A percentile compares a stretch with the other conserved stretches of the same genome.
Conservation (phyloP, 2,113 vertebrate genomes). For the Peucedramus taeniatus region DNA sequence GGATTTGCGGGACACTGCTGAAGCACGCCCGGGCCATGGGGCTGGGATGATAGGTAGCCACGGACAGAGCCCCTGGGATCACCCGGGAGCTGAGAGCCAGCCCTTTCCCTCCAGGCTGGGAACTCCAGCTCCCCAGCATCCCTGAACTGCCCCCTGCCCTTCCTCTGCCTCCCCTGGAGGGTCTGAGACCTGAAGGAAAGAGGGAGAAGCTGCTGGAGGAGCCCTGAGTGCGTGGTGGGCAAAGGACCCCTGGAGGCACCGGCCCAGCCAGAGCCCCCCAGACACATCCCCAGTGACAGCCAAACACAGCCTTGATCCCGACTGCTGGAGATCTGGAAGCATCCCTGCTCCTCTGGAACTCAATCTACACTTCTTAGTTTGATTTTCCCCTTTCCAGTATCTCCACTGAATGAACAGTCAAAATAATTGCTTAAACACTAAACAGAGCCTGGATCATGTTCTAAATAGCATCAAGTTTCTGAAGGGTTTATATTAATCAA, state of each 20-base stretch:
- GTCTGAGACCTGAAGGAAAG: background rate
- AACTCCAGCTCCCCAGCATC: background rate
- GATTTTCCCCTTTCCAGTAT: background rate
- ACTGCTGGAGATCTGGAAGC: background rate
- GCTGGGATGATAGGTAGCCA: background rate
- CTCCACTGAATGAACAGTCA: background rate
- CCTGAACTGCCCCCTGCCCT: background rate
- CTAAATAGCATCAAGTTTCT: background rate
- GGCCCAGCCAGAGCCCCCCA: background rate
- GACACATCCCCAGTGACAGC: rapidly evolving
- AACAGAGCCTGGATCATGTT: background rate
- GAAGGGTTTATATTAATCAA: background rate
- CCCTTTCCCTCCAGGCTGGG: background rate
- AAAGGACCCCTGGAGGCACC: background rate
- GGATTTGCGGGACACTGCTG: constrained; percentile 23
- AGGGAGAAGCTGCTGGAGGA: rapidly evolving
- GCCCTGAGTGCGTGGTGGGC: rapidly evolving
- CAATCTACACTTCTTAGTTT: background rate
- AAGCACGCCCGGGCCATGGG: background rate
- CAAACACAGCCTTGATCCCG: background rate
- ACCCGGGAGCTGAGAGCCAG: rapidly evolving
- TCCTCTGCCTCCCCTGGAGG: background rate
- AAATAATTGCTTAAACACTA: background rate
- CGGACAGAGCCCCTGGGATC: rapidly evolving
- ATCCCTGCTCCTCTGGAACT: background rate